Percentiles rank a stretch among this genome's conserved stretches.
phyloP scores from a whole-genome alignment of 1,140 invertebrate species.

The Phortica variegata region DNA sequence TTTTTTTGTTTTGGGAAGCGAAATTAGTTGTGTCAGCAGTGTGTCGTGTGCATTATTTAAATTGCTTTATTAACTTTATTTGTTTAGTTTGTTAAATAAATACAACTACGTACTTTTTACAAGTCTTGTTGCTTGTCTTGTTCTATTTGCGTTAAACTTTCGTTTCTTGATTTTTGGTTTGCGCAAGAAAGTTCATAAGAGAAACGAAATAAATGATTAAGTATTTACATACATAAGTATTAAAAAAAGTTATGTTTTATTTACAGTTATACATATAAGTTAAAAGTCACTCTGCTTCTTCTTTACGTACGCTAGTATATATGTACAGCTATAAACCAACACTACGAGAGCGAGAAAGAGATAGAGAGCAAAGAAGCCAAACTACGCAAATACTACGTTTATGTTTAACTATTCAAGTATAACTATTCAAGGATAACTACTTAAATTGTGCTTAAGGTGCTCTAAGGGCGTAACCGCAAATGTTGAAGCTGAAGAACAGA shows the following conservation, averaged over 20 bases:
- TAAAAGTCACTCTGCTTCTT: no score
- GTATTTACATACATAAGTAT: not conserved
- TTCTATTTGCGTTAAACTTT: conserved; percentile 7
- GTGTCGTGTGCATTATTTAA: not conserved
- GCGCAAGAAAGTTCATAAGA: not conserved
- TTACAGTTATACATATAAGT: no score
- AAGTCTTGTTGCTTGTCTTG: conserved; percentile 9
- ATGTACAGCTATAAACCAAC: no score
- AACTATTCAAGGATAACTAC: conserved; percentile 16
- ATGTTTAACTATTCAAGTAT: conserved; percentile 21
- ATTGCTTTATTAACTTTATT: conserved; percentile 4
- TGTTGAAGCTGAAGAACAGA: no score
- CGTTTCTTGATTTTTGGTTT: not conserved
- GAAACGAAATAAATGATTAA: no score
- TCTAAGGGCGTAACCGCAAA: no score
- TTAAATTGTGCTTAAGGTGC: conserved; percentile 12
- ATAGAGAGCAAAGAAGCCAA: not conserved
- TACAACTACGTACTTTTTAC: conserved; percentile 22
- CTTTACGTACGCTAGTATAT: no score
- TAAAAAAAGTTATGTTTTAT: no score
- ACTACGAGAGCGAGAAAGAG: not conserved
- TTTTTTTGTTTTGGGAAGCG: conserved; percentile 7
- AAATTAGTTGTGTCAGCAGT: not conserved
- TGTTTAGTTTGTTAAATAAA: conserved; percentile 12
- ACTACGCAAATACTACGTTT: conserved; percentile 8